Evolutionary conservation across 2,797 vertebrate species (phyloP).

Genomic region (Amazona ochrocephala): DNA sequence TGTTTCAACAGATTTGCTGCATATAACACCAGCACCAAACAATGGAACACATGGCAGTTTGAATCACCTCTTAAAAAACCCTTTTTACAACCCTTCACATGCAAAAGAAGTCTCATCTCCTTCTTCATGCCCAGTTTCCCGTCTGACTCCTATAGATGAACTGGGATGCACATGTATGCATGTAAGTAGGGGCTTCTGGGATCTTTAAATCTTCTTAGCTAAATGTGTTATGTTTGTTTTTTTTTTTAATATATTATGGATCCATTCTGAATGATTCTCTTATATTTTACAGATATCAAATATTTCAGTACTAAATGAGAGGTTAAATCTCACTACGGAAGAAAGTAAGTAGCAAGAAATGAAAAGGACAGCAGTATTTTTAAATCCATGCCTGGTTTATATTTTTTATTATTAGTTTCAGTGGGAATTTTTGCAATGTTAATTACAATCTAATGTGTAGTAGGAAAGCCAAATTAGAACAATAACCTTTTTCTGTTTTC

Average conservation of each 20-base stretch:
- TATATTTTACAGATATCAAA: constrained; percentile 51
- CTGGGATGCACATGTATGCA: constrained; percentile 76
- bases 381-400: neutral
- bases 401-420: neutral
- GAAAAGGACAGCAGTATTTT: neutral
- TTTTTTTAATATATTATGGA: neutral
- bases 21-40: constrained; percentile 87
- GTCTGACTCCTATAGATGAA: neutral
- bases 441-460: neutral
- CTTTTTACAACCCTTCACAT: constrained; percentile 80
- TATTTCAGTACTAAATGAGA: constrained; percentile 67
- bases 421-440: neutral
- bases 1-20: constrained; percentile 85
- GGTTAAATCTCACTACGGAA: constrained; percentile 73
- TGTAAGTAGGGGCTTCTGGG: constrained; percentile 51
- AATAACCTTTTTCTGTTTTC: neutral
- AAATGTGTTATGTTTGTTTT: neutral
- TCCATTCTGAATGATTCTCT: neutral
- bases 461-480: neutral
- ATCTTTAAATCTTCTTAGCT: neutral
- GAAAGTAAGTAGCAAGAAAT: constrained; percentile 73
- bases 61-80: constrained; percentile 88
- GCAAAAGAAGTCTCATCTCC: constrained; percentile 81
- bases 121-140: constrained; percentile 69
- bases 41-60: constrained; percentile 95